Evolutionary conservation across 2,113 vertebrate genomes (phyloP), one percentile per base, ranked within the genome.

Genomic region (Channa argus): DNA sequence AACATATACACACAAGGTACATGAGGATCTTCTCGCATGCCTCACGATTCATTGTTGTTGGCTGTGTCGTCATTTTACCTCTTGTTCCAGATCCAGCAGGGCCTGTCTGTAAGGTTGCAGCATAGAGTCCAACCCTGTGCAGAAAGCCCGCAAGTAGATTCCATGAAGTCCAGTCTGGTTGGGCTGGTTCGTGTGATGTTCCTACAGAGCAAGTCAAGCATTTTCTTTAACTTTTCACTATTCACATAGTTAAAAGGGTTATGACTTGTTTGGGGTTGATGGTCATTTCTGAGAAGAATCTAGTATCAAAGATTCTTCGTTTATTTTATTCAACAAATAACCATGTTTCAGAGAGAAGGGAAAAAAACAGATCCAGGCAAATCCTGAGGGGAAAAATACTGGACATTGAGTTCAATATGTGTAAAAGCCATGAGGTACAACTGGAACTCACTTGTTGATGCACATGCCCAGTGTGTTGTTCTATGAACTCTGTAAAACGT

Each of bases 71-170:
- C 0, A 2, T 14, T 62, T 13, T 83, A 99, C 98, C 95, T 99
- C 97, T 86, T 97, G 97, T 73, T 99, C 98, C 3, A 99, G 92
- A 87, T 98, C 98, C 74, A 99, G 95, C 8, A 99, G 89, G 2
- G 96, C 96, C 88, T 99, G 97, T 75, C 98, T 94, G 90, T 99
- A 99, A 0, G 98, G 97, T 90, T 97, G 96, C 84, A 99, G 89
- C 86, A 98, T 94, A 0, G 98, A 97, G 88, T 98, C 96, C 5
- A 99, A 93, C 0, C 98, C 98, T 0, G 97, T 97, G 91, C 98
- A 99, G 92, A 99, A 99, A 3, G 98, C 98, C 53, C 96, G 92
- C 67, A 99, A 77, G 88, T 99, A 99, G 74, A 98, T 97, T 6
- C 98, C 98, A 90, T 97, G 95, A 62, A 98, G 93, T 14, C 95